Evolutionary conservation across 2,113 vertebrate genomes (phyloP), one percentile per base, ranked within the genome.

Genomic region (Vidua macroura): DNA sequence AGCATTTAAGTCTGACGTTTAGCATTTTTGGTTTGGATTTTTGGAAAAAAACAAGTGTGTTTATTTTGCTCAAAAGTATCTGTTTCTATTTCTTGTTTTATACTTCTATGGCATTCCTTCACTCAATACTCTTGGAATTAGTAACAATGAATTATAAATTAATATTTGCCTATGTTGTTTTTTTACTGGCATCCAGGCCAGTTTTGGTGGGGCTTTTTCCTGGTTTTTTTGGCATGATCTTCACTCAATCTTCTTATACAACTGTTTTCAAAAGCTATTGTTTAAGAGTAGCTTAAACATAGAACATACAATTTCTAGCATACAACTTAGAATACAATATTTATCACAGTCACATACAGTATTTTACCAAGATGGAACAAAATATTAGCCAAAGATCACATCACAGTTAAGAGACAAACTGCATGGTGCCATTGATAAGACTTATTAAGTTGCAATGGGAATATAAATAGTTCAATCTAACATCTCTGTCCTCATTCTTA

Each of bases 121-220:
- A 64, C 17, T 76, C 13, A 12, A 55, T 46, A 59, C 6, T 7
- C 41, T 28, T 35, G 30, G n/a, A 62, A 55, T 63, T 49, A 75
- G 11, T 15, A 56, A 74, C 10, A 64, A 24, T 11, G 3, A 73
- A 39, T 33, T 31, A 68, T 21, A 68, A 59, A 52, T 86, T 37
- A 76, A 6, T 52, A 63, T 76, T 76, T 37, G 27, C 14, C n/a
- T 30, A 12, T 7, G 9, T 8, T 78, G 9, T 49, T 72, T 83
- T 67, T 28, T 62, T 37, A 67, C 15, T 41, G 27, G 8, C 21
- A 59, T 48, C 52, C 41, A 48, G 33, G 20, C 3, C 6, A 52
- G 6, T 27, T 12, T 55, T 25, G 22, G 25, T 31, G 58, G 18
- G 4, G 0, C 2, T 35, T 20, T 41, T 25, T 3, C 2, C 2